A percentile compares a stretch with the other conserved stretches of the same genome.
Evolutionary conservation across 2,113 vertebrate species (phyloP).

Genomic region (Eurypyga helias): DNA sequence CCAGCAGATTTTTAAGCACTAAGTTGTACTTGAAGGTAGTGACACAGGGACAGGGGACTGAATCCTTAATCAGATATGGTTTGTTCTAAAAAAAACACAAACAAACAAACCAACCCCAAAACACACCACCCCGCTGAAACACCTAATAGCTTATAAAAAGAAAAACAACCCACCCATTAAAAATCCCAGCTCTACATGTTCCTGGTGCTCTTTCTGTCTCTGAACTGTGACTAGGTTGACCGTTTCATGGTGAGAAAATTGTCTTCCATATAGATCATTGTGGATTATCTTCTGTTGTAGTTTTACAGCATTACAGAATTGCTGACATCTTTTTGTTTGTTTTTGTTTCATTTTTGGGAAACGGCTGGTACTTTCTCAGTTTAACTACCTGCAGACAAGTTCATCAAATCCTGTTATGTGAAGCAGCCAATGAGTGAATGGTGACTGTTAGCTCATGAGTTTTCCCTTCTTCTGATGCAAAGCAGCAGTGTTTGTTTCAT

Average conservation of each 20-base stretch:
- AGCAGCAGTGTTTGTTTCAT: neutral
- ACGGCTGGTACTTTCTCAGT: neutral
- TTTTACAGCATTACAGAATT: neutral
- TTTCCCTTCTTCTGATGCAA: neutral
- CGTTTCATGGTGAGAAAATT: neutral
- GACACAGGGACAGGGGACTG: neutral
- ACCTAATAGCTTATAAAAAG: neutral
- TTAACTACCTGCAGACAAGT: neutral
- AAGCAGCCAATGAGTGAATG: neutral
- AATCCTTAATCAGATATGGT: neutral
- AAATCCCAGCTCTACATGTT: neutral
- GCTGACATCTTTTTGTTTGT: neutral
- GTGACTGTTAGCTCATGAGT: neutral
- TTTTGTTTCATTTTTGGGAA: neutral
- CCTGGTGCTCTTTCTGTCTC: neutral
- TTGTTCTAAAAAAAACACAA: neutral
- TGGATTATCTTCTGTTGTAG: neutral
- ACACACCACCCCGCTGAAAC: too few relatives aligned
- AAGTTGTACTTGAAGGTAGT: neutral
- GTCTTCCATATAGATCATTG: neutral
- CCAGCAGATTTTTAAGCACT: neutral
- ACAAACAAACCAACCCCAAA: neutral
- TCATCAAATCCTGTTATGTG: neutral
- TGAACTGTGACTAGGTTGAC: neutral
- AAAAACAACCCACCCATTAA: too few relatives aligned